These are phyloP conservation scores for Geotrupes spiniger DNA, from an alignment of 2,888 invertebrate species.

Conservation along the genomic window DNA sequence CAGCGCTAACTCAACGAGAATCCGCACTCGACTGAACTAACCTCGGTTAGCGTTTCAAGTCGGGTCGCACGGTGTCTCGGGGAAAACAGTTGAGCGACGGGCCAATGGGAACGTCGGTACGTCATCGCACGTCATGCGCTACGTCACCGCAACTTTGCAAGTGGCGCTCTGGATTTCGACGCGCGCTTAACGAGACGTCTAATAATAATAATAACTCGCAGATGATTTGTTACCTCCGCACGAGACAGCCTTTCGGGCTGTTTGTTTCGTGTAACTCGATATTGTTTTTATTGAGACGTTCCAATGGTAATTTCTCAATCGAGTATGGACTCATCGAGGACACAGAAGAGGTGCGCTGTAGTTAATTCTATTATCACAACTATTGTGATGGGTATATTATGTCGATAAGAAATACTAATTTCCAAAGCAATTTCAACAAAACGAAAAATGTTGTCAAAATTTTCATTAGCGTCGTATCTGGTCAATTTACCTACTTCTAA, in stretches of 20 bases:
- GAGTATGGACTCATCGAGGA: too few species aligned
- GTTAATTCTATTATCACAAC: too few species aligned
- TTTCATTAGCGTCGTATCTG: too few species aligned
- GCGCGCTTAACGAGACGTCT: constrained; percentile 15
- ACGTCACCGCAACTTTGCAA: constrained; percentile 39
- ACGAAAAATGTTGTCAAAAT: too few species aligned
- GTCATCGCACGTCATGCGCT: constrained; percentile 34
- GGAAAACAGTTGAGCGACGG: constrained; percentile 29
- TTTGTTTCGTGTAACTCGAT: constrained; percentile 5
- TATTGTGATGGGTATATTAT: too few species aligned
- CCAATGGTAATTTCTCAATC: too few species aligned
- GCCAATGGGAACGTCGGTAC: constrained; percentile 38
- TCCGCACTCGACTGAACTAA: constrained; percentile 20
- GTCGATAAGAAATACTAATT: too few species aligned
- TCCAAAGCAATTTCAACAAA: too few species aligned
- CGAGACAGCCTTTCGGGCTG: not conserved
- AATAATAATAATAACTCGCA: constrained; percentile 16
- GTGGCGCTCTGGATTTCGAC: constrained; percentile 30
- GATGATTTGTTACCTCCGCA: constrained; percentile 6
- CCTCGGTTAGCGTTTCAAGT: constrained; percentile 5
- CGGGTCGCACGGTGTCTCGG: not conserved
- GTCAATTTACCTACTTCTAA: too few species aligned
- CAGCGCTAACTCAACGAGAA: constrained; percentile 14
- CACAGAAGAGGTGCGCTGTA: too few species aligned
- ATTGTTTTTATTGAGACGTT: too few species aligned